A percentile compares a stretch with the other conserved stretches of the same genome.
Evolutionary conservation across 30 jellyfish, hydroid and myxozoan species (phyloP).

Genomic region (Turritopsis dohrnii): DNA sequence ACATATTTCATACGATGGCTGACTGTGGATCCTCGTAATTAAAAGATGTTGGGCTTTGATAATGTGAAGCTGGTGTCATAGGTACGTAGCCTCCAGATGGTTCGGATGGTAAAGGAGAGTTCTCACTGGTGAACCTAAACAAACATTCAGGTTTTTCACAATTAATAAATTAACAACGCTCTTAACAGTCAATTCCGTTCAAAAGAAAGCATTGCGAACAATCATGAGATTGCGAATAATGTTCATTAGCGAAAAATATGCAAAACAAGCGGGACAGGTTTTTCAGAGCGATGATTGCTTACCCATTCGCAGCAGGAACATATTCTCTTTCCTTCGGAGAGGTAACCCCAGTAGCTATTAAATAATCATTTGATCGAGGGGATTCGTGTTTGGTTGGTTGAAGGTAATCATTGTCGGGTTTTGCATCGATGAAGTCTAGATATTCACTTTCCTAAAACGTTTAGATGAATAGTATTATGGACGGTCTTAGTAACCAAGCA

Average conservation of each 20-base stretch:
- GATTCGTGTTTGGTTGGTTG: neutral
- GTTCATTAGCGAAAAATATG: no score
- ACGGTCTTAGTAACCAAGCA: no score
- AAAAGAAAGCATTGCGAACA: no score
- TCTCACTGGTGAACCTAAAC: neutral
- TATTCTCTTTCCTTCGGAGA: neutral
- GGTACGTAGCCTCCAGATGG: slow-evolving; percentile 8
- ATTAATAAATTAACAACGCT: no score
- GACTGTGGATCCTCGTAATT: neutral
- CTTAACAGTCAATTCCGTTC: no score
- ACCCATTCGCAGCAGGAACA: slow-evolving; percentile 9
- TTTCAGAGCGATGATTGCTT: neutral
- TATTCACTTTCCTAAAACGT: slow-evolving; percentile 10
- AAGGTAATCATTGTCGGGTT: neutral
- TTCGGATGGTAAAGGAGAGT: neutral
- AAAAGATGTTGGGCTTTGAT: slow-evolving; percentile 7
- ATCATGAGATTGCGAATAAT: no score
- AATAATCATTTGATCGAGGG: slow-evolving; percentile 4
- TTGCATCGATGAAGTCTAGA: neutral
- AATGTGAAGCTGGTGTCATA: slow-evolving; percentile 28
- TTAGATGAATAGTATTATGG: no score
- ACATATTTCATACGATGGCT: neutral
- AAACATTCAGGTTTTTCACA: neutral
- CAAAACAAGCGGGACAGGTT: no score
- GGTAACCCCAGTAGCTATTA: neutral